Evolutionary conservation across 1,140 invertebrate species (phyloP).

Genomic region (Apis florea): DNA sequence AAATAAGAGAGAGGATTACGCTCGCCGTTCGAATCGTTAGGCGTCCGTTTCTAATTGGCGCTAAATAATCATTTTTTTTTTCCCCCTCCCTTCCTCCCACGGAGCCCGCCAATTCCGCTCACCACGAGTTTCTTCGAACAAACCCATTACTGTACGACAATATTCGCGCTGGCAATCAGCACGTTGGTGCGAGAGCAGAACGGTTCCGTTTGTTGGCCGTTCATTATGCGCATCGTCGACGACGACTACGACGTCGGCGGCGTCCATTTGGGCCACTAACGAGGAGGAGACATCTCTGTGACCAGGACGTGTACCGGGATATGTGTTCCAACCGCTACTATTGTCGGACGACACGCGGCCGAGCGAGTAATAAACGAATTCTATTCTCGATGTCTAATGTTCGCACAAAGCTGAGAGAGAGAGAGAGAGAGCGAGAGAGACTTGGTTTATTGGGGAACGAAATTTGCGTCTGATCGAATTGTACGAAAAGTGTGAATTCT

Average conservation of each 20-base stretch:
- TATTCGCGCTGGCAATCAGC: constrained; percentile 74
- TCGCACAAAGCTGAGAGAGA: too few relatives aligned
- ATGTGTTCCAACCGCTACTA: constrained; percentile 26
- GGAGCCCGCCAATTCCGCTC: constrained; percentile 22
- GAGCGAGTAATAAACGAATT: constrained; percentile 21
- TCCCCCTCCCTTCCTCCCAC: background rate
- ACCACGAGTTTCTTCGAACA: constrained; percentile 66
- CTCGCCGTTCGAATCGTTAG: constrained; percentile 42
- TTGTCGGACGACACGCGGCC: constrained; percentile 4
- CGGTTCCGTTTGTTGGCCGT: constrained; percentile 58
- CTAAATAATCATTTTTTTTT: constrained; percentile 72
- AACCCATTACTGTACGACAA: constrained; percentile 70
- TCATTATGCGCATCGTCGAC: constrained; percentile 59
- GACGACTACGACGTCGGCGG: constrained; percentile 19
- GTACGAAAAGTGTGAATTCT: too few relatives aligned
- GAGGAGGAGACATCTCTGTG: constrained; percentile 44
- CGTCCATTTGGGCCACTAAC: constrained; percentile 48
- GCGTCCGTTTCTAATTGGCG: constrained; percentile 68
- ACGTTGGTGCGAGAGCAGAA: constrained; percentile 66
- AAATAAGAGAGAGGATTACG: constrained; percentile 31
- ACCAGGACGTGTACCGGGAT: constrained; percentile 27
- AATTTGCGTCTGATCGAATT: background rate
- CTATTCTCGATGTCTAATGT: background rate
- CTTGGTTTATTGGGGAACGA: background rate
- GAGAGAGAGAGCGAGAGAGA: too few relatives aligned